These are phyloP conservation scores for Sebastes oblongus DNA, from an alignment of 2,797 vertebrate genomes.

Conservation along the genomic window DNA sequence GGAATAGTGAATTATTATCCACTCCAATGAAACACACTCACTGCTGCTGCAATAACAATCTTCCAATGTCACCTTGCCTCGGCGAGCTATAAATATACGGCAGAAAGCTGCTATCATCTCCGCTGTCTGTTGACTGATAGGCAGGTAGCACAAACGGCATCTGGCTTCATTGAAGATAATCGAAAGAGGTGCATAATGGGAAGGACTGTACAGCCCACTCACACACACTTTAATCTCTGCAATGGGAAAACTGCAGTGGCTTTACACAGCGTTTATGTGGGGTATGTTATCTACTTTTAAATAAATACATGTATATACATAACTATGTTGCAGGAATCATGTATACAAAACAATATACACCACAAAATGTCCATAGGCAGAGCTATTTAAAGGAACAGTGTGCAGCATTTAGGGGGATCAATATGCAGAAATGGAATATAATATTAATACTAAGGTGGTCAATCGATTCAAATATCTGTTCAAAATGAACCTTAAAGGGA, in stretches of 20 bases:
- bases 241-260: neutral
- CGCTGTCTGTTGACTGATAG: conserved; percentile 28
- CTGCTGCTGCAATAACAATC: conserved; percentile 32
- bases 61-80: conserved; percentile 65
- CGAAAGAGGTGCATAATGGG: neutral
- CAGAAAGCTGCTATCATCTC: conserved; percentile 6
- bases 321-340: neutral
- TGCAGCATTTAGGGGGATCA: too few relatives aligned
- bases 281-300: neutral
- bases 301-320: neutral
- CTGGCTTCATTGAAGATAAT: conserved; percentile 7
- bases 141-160: conserved; percentile 18
- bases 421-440: too few relatives aligned
- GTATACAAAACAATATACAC: neutral
- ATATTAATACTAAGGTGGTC: too few relatives aligned
- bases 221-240: neutral
- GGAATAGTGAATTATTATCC: conserved; percentile 45
- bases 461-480: too few relatives aligned
- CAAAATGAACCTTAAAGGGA: too few relatives aligned
- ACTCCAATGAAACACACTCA: conserved; percentile 30
- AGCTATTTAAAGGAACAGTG: neutral
- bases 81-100: conserved; percentile 53
- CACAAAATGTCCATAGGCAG: neutral
- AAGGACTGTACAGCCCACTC: neutral
- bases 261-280: neutral